These are phyloP conservation scores for Formica selysi DNA, from an alignment of 1,140 invertebrate genomes.

Conservation along the genomic window DNA sequence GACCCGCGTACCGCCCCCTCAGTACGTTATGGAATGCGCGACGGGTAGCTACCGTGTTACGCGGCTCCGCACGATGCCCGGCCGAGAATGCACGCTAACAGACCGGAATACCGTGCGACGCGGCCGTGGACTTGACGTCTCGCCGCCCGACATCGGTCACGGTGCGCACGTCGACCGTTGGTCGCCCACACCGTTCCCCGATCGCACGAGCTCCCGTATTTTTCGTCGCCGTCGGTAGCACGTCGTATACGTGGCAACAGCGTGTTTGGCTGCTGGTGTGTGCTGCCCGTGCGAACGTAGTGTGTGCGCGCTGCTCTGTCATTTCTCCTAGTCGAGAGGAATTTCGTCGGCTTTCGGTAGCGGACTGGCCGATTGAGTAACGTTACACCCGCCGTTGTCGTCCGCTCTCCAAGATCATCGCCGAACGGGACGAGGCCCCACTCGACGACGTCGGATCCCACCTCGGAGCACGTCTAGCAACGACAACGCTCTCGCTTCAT, in stretches of 20 bases:
- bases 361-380: too few relatives aligned
- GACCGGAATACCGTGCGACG: conserved; percentile 64
- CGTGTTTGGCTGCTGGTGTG: conserved; percentile 80
- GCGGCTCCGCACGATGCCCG: conserved; percentile 85
- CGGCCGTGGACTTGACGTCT: conserved; percentile 65
- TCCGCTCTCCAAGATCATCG: too few relatives aligned
- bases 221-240: conserved; percentile 78
- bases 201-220: conserved; percentile 76
- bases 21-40: conserved; percentile 86
- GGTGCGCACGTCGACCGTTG: conserved; percentile 26
- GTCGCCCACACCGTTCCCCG: conserved; percentile 32
- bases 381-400: too few relatives aligned
- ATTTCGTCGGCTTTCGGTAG: too few relatives aligned
- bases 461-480: too few relatives aligned
- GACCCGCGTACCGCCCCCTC: conserved; percentile 68
- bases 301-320: too few relatives aligned
- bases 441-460: too few relatives aligned
- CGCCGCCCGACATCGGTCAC: conserved; percentile 72
- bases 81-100: conserved; percentile 74
- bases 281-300: conserved; percentile 30
- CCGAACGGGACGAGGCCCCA: too few relatives aligned
- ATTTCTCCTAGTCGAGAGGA: too few relatives aligned
- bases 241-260: conserved; percentile 83
- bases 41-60: conserved; percentile 86
- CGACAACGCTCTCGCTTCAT: too few relatives aligned